Percentiles rank a stretch among this genome's conserved stretches.
These are phyloP conservation scores for Dione vanillae DNA, from an alignment of 2,888 invertebrate genomes.

Conservation along the genomic window DNA sequence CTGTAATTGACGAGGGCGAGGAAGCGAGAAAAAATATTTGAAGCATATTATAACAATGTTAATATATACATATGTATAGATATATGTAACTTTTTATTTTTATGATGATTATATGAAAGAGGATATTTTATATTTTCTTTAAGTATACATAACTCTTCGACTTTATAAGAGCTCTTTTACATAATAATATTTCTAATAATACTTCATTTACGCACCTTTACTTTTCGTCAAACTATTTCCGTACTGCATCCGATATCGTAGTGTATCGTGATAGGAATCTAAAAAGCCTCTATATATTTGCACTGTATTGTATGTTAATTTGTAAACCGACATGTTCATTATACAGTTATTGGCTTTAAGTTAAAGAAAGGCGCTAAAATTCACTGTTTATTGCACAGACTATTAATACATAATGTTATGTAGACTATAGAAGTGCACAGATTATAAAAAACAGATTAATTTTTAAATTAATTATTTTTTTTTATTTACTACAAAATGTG, in stretches of 20 bases:
- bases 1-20: too few relatives aligned
- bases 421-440: not conserved
- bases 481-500: too few relatives aligned
- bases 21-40: too few relatives aligned
- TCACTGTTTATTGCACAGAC: not conserved
- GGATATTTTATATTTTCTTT: too few relatives aligned
- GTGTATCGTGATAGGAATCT: conserved; percentile 34
- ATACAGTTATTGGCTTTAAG: conserved; percentile 32
- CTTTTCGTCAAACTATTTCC: conserved; percentile 31
- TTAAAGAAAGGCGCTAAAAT: not conserved
- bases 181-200: too few relatives aligned
- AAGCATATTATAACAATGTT: too few relatives aligned
- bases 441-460: not conserved
- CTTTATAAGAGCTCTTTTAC: too few relatives aligned
- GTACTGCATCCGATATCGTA: conserved; percentile 30
- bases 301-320: conserved; percentile 40
- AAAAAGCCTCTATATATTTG: conserved; percentile 10
- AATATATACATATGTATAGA: too few relatives aligned
- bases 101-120: too few relatives aligned
- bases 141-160: too few relatives aligned
- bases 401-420: conserved; percentile 1
- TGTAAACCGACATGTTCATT: conserved; percentile 29
- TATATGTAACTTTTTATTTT: too few relatives aligned
- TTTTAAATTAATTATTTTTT: not conserved
- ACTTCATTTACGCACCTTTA: not conserved